phyloP scores from a whole-genome alignment of 2,113 vertebrate species.

The Clarias batrachus region DNA sequence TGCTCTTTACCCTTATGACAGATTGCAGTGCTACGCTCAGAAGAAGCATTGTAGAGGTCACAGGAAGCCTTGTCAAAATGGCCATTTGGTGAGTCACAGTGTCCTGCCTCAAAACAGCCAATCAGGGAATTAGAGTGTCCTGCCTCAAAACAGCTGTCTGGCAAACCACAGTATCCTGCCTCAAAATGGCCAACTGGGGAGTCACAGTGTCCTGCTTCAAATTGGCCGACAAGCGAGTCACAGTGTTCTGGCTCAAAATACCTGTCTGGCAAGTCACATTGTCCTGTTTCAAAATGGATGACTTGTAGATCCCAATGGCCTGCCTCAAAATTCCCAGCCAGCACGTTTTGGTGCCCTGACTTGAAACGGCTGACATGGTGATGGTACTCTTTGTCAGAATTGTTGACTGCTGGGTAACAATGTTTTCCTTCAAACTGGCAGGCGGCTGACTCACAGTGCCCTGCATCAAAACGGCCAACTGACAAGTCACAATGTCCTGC shows the following conservation, averaged over 20 bases:
- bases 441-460: background rate
- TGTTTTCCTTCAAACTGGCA: background rate
- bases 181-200: background rate
- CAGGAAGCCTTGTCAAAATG: background rate
- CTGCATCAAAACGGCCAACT: too few species aligned
- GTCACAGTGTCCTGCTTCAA: background rate
- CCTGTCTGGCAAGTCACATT: background rate
- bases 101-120: background rate
- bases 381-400: background rate
- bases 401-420: background rate
- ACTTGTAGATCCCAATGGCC: too few species aligned
- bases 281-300: background rate
- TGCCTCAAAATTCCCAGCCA: background rate
- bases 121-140: background rate
- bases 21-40: background rate
- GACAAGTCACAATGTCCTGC: background rate
- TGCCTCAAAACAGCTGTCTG: background rate
- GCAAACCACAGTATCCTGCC: background rate
- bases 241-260: background rate
- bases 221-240: background rate
- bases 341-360: too few species aligned
- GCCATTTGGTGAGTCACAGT: background rate
- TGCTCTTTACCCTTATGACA: background rate
- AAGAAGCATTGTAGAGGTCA: conserved; percentile 23
- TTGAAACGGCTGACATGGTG: background rate